Base-by-base conservation (phyloP, 1,140 invertebrate species). In the Drosophila bocki region DNA sequence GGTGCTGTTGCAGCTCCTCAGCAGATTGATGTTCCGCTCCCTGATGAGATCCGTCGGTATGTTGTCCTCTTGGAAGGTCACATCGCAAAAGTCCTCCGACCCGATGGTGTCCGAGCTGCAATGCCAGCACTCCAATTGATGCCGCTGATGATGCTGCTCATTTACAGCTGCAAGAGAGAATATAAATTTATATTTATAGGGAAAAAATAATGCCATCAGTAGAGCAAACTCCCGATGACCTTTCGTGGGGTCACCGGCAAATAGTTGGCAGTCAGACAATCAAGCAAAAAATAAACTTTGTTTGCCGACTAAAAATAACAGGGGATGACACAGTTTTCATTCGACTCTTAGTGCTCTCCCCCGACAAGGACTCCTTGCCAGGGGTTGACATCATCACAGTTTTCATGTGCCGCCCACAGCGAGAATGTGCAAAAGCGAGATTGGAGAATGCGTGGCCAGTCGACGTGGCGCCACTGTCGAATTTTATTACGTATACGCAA, bases 41-140 rank as follows among this genome's bases (percentile, higher is more conserved):
- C 70, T 84, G 19, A 92, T 57, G 48, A 84, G 32, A 7, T 92
- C 91, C 7, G 62, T 80, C 3, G 91, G 91, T 17, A 92, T 92
- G 26, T 59, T 91, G 42, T 91, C 80, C 79, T 92, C 91, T 69
- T 91, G 78, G 57, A 92, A 92, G 44, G 78, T 87, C 29, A 75
- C 78, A 54, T 76, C 91, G 35, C 91, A 92, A 33, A 92, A 92
- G 45, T 91, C 82, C 68, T 92, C 91, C 8, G 91, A 60, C 0
- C 91, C 91, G 26, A 79, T 58, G 39, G 91, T 92, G 32, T 91
- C 85, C 15, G 91, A 92, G 65, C 91, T 92, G 70, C 91, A 92
- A 32, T 92, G 91, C 91, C 91, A 92, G 58, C 91, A 92, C 58
- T 92, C 62, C 65, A 92, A 74, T 17, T 62, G 72, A 6, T 67